phyloP scores from a whole-genome alignment of 2,797 vertebrate genomes.

The Cyclopterus lumpus region DNA sequence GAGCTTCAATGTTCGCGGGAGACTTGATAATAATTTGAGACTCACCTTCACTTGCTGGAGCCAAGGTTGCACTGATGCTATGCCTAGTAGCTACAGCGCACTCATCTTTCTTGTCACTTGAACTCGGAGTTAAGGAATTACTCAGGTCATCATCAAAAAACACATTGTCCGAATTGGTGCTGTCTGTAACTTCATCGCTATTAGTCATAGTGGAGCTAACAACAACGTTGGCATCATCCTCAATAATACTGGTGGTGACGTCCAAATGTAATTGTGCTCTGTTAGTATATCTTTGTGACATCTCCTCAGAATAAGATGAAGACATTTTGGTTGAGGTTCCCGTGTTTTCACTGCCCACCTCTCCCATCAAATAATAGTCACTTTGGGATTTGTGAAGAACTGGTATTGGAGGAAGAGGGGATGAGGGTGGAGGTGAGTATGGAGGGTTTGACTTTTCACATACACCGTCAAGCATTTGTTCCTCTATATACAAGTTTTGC shows the following conservation, averaged over 20 bases:
- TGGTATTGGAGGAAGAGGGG: conserved; percentile 56
- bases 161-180: conserved; percentile 77
- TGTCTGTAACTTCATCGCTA: conserved; percentile 72
- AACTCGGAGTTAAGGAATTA: conserved; percentile 37
- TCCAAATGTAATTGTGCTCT: conserved; percentile 38
- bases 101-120: conserved; percentile 34
- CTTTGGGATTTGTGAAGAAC: conserved; percentile 40
- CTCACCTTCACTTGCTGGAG: conserved; percentile 17
- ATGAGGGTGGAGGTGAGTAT: conserved; percentile 69
- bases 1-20: conserved; percentile 22
- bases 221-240: conserved; percentile 34
- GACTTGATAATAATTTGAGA: conserved; percentile 14
- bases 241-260: conserved; percentile 7
- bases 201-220: conserved; percentile 25
- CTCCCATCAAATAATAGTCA: conserved; percentile 7
- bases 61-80: conserved; percentile 7
- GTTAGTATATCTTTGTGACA: conserved; percentile 7
- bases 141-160: conserved; percentile 65
- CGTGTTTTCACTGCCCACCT: background rate
- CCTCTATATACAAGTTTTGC: conserved; percentile 29
- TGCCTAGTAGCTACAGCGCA: conserved; percentile 11
- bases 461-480: conserved; percentile 29
- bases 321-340: conserved; percentile 39
- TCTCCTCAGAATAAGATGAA: conserved; percentile 27
- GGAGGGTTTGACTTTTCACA: conserved; percentile 29